Base-by-base conservation (phyloP, 1,140 invertebrate genomes). In the Drosophila rhopaloa region DNA sequence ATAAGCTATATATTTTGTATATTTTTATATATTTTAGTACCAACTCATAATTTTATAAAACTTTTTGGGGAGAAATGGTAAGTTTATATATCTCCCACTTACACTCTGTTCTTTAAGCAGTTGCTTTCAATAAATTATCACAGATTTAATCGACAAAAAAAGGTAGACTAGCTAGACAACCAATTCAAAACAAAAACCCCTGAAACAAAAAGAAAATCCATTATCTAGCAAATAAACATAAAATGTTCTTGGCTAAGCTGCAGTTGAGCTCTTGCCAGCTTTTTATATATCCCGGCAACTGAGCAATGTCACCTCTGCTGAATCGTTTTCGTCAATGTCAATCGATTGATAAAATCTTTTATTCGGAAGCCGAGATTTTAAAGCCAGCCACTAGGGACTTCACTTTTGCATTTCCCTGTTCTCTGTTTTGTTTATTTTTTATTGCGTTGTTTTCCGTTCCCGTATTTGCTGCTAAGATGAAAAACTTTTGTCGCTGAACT, bases 201-300 rank as follows among this genome's bases (percentile, higher is more conserved):
- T 44, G 19, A 66, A 38, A 66, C 61, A 68, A 66, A 35, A 38
- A 32, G 13, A 38, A 24, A 66, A 38, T 68, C 60, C 60, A 68
- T 68, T 68, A 68, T 66, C 65, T 32, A 9, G 29, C n/a, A 16
- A 40, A 44, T 76, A 41, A 58, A 66, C 37, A 73, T 53, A 16
- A 76, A 76, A 27, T 35, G 40, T 24, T 71, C 44, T 51, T 44
- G 47, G 40, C 68, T 55, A 56, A 58, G 67, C 81, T 66, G 62
- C 78, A 81, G 74, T 71, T 75, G 68, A 74, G 65, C 57, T 50
- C 46, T 51, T 44, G 40, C 59, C 43, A 11, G 44, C 50, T 62
- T 50, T 67, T 50, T 67, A 24, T 50, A 37, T 41, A 1, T 19
- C 53, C 16, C 65, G 53, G 43, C 35, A 55, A 16, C 43, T 35